Evolutionary conservation across 2,888 invertebrate species (phyloP), one percentile per base, ranked within the genome.

Genomic region (Athalia rosae): DNA sequence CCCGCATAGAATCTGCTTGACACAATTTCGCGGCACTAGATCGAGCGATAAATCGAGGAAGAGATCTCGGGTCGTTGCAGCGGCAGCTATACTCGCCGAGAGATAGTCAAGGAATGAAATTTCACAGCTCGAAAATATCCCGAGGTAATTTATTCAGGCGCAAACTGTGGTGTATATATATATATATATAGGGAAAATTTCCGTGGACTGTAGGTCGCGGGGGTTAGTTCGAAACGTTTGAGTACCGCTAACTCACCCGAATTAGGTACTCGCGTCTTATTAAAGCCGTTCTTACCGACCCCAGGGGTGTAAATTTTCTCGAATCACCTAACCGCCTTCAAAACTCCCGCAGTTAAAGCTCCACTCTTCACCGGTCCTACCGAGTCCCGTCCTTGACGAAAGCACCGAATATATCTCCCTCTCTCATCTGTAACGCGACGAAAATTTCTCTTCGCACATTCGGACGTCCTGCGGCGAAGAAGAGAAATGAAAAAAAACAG

Each of bases 181-280:
- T n/a, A n/a, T n/a, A n/a, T n/a, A n/a, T n/a, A 28, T 2, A 28
- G 28, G 28, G 28, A 28, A 28, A 28, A 28, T 28, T 28, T 28
- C 28, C 28, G 28, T 28, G 28, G 28, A 6, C 9, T 11, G 53
- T 7, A 53, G 53, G 7, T 7, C n/a, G 53, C 13, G 13, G 9
- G 58, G 13, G 9, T 13, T 4, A 13, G 13, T 56, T 43, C 28
- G 58, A 58, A 56, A 45, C 45, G 71, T 71, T 71, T 71, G 45
- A 71, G 56, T 58, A 56, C 71, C 43, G 58, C 71, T 71, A 71
- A 71, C 71, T 71, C 58, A 71, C 56, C 58, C 43, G 71, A 43
- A 71, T 71, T 58, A 71, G 56, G 71, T 71, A 58, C 71, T 71
- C 45, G 43, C 43, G 71, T 71, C n/a, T 71, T 58, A 71, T 71